Percentiles rank a stretch among this genome's conserved stretches.
Conservation (phyloP, 1,140 invertebrate genomes). For the Choristoneura fumiferana region DNA sequence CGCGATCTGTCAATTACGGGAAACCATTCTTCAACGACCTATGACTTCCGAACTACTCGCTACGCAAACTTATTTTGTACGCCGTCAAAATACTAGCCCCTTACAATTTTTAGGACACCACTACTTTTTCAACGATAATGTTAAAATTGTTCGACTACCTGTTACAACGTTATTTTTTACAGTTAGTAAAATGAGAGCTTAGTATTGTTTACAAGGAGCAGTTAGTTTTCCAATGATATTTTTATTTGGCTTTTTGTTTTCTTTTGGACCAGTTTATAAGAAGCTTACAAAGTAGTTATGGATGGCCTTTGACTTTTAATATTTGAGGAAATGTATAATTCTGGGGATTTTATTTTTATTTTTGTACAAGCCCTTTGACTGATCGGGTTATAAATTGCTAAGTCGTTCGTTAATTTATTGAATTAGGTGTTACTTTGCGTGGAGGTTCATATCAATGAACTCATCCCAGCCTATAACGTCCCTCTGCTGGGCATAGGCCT, state of each 20-base stretch:
- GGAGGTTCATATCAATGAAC: no score
- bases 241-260: background rate
- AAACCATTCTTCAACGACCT: conserved; percentile 9
- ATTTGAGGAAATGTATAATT: background rate
- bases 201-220: background rate
- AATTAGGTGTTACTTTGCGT: no score
- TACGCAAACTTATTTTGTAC: conserved; percentile 5
- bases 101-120: background rate
- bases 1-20: conserved; percentile 18
- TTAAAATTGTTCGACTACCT: background rate
- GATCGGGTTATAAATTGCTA: background rate
- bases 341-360: background rate
- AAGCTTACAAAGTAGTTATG: background rate
- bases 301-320: background rate
- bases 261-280: background rate
- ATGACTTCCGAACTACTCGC: conserved; percentile 5
- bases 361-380: background rate
- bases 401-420: no score
- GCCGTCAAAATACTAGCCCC: background rate
- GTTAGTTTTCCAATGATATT: background rate
- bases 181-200: background rate
- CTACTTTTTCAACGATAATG: background rate
- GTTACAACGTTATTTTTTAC: no score
- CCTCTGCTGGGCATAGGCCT: no score
- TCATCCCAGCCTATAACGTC: no score